Percentiles rank a stretch among this genome's conserved stretches.
Evolutionary conservation across 2,888 invertebrate species (phyloP).

Genomic region (Coenonympha glycerion): DNA sequence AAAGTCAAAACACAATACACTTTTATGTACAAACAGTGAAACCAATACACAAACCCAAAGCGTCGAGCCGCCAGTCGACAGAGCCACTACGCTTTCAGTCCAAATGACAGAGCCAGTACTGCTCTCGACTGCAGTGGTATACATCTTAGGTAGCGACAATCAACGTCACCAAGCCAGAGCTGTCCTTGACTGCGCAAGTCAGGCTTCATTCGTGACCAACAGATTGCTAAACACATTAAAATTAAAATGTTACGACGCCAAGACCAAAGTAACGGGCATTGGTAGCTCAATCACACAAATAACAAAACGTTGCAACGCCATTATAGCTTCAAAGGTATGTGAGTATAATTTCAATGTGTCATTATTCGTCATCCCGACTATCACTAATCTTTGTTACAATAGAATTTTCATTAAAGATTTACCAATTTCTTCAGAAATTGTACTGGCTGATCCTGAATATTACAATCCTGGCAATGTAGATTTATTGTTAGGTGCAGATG

Average conservation of each 20-base stretch:
- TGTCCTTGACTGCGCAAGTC: not conserved
- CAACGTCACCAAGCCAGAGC: constrained; percentile 1
- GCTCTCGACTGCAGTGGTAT: constrained; percentile 2
- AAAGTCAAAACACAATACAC: too few species aligned
- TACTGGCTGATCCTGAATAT: constrained; percentile 9
- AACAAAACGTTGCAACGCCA: too few species aligned
- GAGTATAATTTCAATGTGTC: not conserved
- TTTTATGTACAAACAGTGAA: too few species aligned
- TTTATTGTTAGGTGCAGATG: constrained; percentile 15
- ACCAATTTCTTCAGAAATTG: not conserved
- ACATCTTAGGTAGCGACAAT: not conserved
- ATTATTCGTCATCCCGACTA: constrained; percentile 1
- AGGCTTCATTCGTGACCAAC: constrained; percentile 3
- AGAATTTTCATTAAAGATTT: constrained; percentile 4
- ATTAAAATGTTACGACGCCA: too few species aligned
- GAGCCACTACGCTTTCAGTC: not conserved
- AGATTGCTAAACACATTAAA: too few species aligned
- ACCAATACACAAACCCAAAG: not conserved
- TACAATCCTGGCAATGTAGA: constrained; percentile 5
- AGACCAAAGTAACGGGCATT: too few species aligned
- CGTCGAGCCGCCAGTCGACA: not conserved
- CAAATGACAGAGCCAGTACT: constrained; percentile 3
- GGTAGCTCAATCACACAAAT: too few species aligned
- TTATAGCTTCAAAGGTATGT: too few species aligned
- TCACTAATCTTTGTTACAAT: constrained; percentile 3